A percentile compares a stretch with the other conserved stretches of the same genome.
These are phyloP conservation scores for Lithophane ornitopus DNA, from an alignment of 2,888 invertebrate genomes.

Conservation along the genomic window DNA sequence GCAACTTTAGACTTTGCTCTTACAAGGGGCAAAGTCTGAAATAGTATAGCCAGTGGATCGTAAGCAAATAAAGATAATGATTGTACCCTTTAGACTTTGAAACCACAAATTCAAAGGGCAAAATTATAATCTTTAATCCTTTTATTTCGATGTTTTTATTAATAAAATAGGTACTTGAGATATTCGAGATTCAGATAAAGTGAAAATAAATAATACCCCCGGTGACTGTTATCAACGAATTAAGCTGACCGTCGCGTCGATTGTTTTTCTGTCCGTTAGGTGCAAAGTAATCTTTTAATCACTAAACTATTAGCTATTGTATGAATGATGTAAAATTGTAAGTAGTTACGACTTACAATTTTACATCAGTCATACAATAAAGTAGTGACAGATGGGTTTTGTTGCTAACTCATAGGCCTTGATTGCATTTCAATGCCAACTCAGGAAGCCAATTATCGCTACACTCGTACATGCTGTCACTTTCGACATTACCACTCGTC, in stretches of 20 bases:
- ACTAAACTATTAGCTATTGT: not conserved
- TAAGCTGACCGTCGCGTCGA: slow-evolving; percentile 13
- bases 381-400: not conserved
- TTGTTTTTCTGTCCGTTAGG: slow-evolving; percentile 6
- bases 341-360: not conserved
- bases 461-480: too few species aligned
- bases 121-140: not conserved
- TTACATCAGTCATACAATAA: too few species aligned
- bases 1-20: too few species aligned
- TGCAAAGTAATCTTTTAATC: slow-evolving; percentile 15
- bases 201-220: slow-evolving; percentile 37
- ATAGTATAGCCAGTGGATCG: too few species aligned
- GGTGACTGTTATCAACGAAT: slow-evolving; percentile 33
- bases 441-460: too few species aligned
- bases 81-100: not conserved
- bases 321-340: slow-evolving; percentile 6
- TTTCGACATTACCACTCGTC: too few species aligned
- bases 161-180: not conserved
- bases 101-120: slow-evolving; percentile 2
- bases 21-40: too few species aligned
- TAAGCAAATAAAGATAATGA: slow-evolving; percentile 1
- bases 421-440: not conserved
- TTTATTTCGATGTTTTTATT: slow-evolving; percentile 1
- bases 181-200: slow-evolving; percentile 27
- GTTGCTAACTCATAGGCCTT: not conserved